Evolutionary conservation across 2,113 vertebrate species (phyloP).

Genomic region (Lagopus leucura): DNA sequence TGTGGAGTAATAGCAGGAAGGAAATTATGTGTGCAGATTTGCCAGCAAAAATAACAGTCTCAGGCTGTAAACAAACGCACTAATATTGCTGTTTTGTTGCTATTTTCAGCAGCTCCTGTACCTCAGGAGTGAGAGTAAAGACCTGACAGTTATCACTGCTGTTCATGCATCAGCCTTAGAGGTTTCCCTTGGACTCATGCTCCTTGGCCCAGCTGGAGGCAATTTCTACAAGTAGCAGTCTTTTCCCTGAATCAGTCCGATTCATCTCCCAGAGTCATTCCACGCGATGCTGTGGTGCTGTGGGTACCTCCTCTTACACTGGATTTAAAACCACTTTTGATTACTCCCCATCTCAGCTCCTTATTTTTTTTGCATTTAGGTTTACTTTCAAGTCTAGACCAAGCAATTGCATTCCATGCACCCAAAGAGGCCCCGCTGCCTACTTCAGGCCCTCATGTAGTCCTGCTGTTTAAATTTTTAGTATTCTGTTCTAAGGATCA

Average conservation of each 20-base stretch:
- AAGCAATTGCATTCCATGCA: neutral
- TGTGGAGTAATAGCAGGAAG: slow-evolving; percentile 56
- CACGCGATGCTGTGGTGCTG: neutral
- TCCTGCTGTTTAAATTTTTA: neutral
- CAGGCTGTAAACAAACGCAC: neutral
- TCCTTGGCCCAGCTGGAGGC: slow-evolving; percentile 29
- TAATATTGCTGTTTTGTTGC: slow-evolving; percentile 8
- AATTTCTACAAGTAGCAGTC: neutral
- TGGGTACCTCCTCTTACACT: neutral
- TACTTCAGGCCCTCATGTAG: neutral
- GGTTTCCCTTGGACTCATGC: neutral
- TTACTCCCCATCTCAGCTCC: neutral
- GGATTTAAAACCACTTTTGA: neutral
- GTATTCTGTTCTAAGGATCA: neutral
- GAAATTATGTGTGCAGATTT: slow-evolving; percentile 45
- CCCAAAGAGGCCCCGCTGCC: neutral
- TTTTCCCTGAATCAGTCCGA: neutral
- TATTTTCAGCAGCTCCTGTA: slow-evolving; percentile 31
- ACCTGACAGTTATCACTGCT: neutral
- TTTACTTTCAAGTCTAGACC: neutral
- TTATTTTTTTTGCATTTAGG: neutral
- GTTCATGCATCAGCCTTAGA: neutral
- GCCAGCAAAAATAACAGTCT: slow-evolving; percentile 21
- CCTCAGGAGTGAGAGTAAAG: neutral
- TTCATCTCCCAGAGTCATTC: neutral